Base-by-base conservation (phyloP, 2,888 invertebrate genomes). In the Tipula lateralis region DNA sequence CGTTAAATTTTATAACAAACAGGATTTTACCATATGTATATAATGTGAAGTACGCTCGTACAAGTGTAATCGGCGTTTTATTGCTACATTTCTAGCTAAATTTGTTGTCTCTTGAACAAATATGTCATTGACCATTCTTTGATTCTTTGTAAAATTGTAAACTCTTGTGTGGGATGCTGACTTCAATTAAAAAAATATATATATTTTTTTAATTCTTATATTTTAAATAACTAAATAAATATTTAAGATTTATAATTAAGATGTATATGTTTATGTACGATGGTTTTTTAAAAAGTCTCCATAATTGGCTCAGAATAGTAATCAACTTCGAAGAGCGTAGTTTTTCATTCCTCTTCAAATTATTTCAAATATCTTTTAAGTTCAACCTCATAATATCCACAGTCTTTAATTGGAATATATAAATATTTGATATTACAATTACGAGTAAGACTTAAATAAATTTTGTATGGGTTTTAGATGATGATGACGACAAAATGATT, bases 231-330 rank as follows among this genome's bases (percentile, higher is more conserved):
- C 24, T 66, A 66, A 24, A 66, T 66, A 66, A 66, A 66, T 24
- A 66, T 66, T 66, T 66, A 66, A 24, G 66, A 66, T 66, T 66
- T 66, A 66, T 66, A 66, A 66, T 66, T 66, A 24, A 66, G 66
- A 66, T 66, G 66, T 66, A 66, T 66, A 66, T 9, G 24, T n/a
- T 5, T 39, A 34, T 34, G 12, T 5, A 44, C 6, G n/a, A n/a
- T n/a, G n/a, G n/a, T n/a, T n/a, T n/a, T n/a, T n/a, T n/a, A n/a
- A n/a, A n/a, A n/a, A n/a, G n/a, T n/a, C n/a, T n/a, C n/a, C n/a
- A n/a, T n/a, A n/a, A n/a, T n/a, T n/a, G n/a, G n/a, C n/a, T n/a
- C n/a, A n/a, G n/a, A n/a, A n/a, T n/a, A n/a, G n/a, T n/a, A n/a
- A n/a, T n/a, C n/a, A n/a, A n/a, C n/a, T n/a, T n/a, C n/a, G n/a